Evolutionary conservation across 2,113 vertebrate species (phyloP).

Genomic region (Pelecanoides urinatrix): DNA sequence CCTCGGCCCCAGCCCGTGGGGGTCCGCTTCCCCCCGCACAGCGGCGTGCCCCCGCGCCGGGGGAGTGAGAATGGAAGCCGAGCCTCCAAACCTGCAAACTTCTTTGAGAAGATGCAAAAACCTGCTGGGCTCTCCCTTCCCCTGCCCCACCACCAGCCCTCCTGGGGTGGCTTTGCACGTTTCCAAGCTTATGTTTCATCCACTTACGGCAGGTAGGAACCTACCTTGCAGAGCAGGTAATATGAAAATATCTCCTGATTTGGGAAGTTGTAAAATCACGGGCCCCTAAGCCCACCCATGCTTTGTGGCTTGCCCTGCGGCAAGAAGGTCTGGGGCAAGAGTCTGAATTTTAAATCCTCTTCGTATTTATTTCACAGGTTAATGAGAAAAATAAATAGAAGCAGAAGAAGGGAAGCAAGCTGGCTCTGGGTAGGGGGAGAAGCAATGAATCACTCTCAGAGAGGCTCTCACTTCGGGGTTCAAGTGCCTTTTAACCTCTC

Average conservation of each 20-base stretch:
- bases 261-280: not conserved
- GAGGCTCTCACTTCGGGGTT: not conserved
- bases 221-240: not conserved
- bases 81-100: not conserved
- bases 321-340: not conserved
- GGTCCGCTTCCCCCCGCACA: not conserved
- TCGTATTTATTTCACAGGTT: not conserved
- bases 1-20: not conserved
- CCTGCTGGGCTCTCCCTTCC: not conserved
- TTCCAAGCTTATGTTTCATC: not conserved
- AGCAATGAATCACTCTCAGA: not conserved
- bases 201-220: accelerated
- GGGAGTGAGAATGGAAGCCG: not conserved
- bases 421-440: not conserved
- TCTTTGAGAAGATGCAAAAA: not conserved
- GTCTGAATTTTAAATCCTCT: not conserved
- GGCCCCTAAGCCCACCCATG: not conserved
- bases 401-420: not conserved
- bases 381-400: not conserved
- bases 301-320: not conserved
- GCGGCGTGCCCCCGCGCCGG: accelerated
- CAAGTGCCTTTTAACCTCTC: slow-evolving; percentile 7
- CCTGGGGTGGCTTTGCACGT: not conserved
- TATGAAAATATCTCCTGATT: not conserved
- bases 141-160: not conserved